These are phyloP conservation scores for Gibbula magus DNA, from an alignment of 2,888 invertebrate species.

Conservation along the genomic window DNA sequence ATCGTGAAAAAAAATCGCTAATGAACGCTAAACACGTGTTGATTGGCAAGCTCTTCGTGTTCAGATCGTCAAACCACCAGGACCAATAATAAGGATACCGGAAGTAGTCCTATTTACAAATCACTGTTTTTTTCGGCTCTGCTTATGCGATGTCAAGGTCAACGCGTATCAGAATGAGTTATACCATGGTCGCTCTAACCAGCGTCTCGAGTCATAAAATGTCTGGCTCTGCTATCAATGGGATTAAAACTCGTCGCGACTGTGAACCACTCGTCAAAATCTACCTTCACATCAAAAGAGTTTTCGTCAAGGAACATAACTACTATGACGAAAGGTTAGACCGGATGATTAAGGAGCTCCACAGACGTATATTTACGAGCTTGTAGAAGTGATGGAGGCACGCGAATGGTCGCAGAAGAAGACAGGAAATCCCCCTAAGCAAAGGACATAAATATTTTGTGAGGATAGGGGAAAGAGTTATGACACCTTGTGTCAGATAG, in stretches of 20 bases:
- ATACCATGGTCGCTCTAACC: too few relatives aligned
- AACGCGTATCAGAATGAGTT: too few relatives aligned
- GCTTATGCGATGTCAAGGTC: too few relatives aligned
- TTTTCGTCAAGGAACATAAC: neutral
- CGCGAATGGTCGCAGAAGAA: neutral
- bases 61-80: too few relatives aligned
- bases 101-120: too few relatives aligned
- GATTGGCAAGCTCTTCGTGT: too few relatives aligned
- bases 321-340: conserved; percentile 2
- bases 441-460: conserved; percentile 1
- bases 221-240: neutral
- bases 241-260: neutral
- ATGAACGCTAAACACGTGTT: too few relatives aligned
- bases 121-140: too few relatives aligned
- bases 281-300: conserved; percentile 23
- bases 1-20: too few relatives aligned
- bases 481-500: neutral
- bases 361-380: neutral
- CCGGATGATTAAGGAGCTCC: neutral
- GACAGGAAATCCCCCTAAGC: neutral
- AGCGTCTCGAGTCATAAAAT: too few relatives aligned
- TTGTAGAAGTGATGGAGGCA: neutral
- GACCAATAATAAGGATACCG: too few relatives aligned
- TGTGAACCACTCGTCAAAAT: conserved; percentile 4
- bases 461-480: neutral